Conservation (phyloP, 1,140 invertebrate genomes). For the Philopotamus ludificatus region DNA sequence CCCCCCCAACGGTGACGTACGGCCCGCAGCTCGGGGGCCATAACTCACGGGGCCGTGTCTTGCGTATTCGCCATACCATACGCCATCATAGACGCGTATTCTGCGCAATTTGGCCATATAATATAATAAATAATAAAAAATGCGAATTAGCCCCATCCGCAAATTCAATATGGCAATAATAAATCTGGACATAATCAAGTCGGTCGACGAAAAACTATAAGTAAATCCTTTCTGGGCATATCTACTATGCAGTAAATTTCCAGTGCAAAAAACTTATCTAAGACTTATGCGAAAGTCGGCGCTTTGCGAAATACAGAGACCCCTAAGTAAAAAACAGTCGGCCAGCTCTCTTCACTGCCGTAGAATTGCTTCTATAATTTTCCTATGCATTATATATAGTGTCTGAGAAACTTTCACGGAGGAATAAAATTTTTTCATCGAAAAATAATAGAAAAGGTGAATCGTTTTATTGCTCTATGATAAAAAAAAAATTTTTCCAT, state of each 20-base stretch:
- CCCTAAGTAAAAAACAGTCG: constrained; percentile 16
- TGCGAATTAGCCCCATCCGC: neutral
- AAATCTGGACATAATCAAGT: neutral
- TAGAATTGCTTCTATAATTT: neutral
- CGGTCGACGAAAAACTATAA: neutral
- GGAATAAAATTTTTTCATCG: too few species aligned
- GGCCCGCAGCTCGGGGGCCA: constrained; percentile 38
- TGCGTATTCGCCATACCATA: constrained; percentile 33
- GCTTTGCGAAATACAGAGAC: constrained; percentile 12
- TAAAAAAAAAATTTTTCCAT: too few species aligned
- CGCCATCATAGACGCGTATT: constrained; percentile 28
- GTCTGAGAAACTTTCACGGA: neutral
- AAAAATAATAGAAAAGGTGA: too few species aligned
- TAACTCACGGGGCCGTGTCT: constrained; percentile 39
- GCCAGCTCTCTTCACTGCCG: constrained; percentile 4
- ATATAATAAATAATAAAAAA: too few species aligned
- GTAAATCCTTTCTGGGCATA: constrained; percentile 16
- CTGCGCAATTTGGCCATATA: too few species aligned
- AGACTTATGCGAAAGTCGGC: constrained; percentile 34
- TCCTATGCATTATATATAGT: neutral
- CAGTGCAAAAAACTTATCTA: constrained; percentile 39
- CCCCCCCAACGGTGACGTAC: constrained; percentile 36
- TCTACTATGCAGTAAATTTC: constrained; percentile 28
- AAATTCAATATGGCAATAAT: neutral
- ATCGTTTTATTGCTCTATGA: too few species aligned